Evolutionary conservation across 2,113 vertebrate species (phyloP), one percentile per base, ranked within the genome.

Genomic region (Gallinago media): DNA sequence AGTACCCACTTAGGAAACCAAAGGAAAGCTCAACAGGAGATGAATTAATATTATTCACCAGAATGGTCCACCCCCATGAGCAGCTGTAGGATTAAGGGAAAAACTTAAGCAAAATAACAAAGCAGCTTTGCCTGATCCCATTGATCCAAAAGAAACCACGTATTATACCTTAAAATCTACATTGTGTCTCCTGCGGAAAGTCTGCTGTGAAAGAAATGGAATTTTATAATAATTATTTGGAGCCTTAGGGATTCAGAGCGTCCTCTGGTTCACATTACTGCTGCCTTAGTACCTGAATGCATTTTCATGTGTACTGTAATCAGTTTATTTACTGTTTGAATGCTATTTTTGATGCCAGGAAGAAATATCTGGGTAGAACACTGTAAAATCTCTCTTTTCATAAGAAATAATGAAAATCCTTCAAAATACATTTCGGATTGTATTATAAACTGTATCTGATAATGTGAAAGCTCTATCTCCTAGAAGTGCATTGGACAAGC

Each of bases 191-290:
- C 83, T 81, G 80, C 72, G 94, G 91, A 86, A 96, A 71, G 34
- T 96, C 91, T 89, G 59, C 83, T 86, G 83, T 74, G 88, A 94
- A 94, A 74, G 65, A 96, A 95, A 94, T 74, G 29, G 63, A 83
- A 63, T 77, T 89, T 92, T 81, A 65, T 89, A 84, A 55, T 50
- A 82, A 81, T 78, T 50, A 84, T 74, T 94, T 75, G 42, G 68
- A 92, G 83, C 65, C 86, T 94, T 63, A 77, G 73, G 85, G 76
- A 72, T 89, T 91, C 84, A 81, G 72, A 89, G 68, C 59, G 94
- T 89, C 34, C 56, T 91, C 55, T 70, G 63, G 55, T 79, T 94
- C 90, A 81, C 56, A 47, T 77, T 71, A 88, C 63, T 71, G 72
- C 76, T 91, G 65, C 61, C 79, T 91, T 92, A 62, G 46, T 77